Evolutionary conservation across 2,888 invertebrate species (phyloP).

Genomic region (Dryocosmus kuriphilus): DNA sequence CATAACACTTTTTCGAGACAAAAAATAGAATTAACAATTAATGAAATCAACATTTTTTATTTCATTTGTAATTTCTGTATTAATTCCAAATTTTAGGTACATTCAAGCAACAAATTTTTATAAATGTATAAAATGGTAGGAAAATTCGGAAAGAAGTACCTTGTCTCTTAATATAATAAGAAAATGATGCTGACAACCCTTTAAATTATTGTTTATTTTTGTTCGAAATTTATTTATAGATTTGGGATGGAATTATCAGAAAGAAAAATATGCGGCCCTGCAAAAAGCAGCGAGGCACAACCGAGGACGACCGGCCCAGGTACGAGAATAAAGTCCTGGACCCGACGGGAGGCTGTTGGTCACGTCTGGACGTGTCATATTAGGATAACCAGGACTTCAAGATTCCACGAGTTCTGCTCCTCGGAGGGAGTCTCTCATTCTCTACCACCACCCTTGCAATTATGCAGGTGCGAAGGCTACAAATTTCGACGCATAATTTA

Average conservation of each 20-base stretch:
- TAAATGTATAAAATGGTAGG: too few species aligned
- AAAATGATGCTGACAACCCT: not conserved
- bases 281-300: conserved; percentile 25
- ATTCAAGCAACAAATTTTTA: too few species aligned
- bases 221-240: not conserved
- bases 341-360: conserved; percentile 57
- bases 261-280: conserved; percentile 37
- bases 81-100: too few species aligned
- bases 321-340: conserved; percentile 52
- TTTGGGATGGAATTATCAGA: not conserved
- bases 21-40: too few species aligned
- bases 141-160: not conserved
- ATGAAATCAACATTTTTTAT: too few species aligned
- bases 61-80: too few species aligned
- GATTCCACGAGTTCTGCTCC: conserved; percentile 8
- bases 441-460: not conserved
- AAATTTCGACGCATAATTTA: conserved; percentile 37
- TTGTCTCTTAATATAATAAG: not conserved
- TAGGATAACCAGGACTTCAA: conserved; percentile 58
- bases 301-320: conserved; percentile 39
- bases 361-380: conserved; percentile 60
- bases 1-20: too few species aligned
- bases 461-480: conserved; percentile 31
- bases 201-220: not conserved
- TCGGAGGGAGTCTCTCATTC: conserved; percentile 17